A percentile compares a stretch with the other conserved stretches of the same genome.
Conservation (phyloP, 1,140 invertebrate species). For the Andrena cerasifolii region DNA sequence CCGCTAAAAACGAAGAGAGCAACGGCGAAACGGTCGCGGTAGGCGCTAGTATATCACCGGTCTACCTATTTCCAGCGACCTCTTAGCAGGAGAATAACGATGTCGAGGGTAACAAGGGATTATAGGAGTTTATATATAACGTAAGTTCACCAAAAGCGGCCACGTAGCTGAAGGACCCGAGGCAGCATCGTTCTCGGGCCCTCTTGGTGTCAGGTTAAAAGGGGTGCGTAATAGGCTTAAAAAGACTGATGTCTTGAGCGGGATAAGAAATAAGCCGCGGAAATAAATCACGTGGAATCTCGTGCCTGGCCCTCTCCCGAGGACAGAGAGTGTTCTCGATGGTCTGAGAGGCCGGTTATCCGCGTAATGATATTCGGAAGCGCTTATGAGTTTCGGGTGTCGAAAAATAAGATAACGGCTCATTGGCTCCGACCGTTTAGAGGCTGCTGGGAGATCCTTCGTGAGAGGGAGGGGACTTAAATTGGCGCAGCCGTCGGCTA, state of each 20-base stretch:
- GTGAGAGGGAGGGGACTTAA: not conserved
- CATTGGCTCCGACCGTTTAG: conserved; percentile 1
- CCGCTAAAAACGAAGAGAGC: no score
- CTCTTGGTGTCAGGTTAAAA: conserved; percentile 45
- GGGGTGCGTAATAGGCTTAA: conserved; percentile 60
- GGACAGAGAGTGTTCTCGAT: not conserved
- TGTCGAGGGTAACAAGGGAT: conserved; percentile 8
- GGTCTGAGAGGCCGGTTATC: not conserved
- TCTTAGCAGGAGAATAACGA: conserved; percentile 34
- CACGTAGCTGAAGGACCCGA: not conserved
- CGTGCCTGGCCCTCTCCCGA: not conserved
- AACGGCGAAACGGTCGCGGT: not conserved
- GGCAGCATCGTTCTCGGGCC: not conserved
- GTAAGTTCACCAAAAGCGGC: not conserved
- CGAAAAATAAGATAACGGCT: conserved; percentile 48
- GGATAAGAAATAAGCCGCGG: conserved; percentile 54
- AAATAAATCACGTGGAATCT: conserved; percentile 59
- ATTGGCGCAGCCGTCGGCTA: not conserved
- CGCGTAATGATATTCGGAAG: conserved; percentile 46
- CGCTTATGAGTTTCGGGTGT: conserved; percentile 41
- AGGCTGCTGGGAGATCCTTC: not conserved
- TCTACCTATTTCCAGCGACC: conserved; percentile 23
- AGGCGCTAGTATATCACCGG: not conserved
- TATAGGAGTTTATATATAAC: conserved; percentile 31
- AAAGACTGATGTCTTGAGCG: conserved; percentile 60